Evolutionary conservation across 2,888 invertebrate species (phyloP).

Genomic region (Pollenia angustigena): DNA sequence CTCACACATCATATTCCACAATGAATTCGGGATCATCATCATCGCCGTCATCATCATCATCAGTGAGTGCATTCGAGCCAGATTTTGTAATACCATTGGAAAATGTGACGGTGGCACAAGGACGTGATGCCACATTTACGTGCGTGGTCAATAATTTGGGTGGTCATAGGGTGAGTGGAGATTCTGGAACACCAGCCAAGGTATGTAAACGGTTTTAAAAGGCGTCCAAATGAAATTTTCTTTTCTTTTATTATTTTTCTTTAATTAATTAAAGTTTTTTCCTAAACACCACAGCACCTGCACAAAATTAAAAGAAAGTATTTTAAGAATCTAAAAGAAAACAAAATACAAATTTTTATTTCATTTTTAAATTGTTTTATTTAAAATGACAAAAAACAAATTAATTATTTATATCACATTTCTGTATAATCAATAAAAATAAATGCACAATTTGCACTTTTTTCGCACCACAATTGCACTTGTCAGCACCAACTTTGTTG

Average conservation of each 20-base stretch:
- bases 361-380: conserved; percentile 34
- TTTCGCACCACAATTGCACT: conserved; percentile 51
- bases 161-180: conserved; percentile 95
- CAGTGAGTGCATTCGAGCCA: conserved; percentile 89
- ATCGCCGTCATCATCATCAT: conserved; percentile 73
- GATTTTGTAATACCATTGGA: conserved; percentile 90
- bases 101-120: conserved; percentile 91
- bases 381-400: conserved; percentile 20
- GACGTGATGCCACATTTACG: conserved; percentile 91
- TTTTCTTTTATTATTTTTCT: conserved; percentile 29
- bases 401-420: not conserved
- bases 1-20: conserved; percentile 61
- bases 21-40: conserved; percentile 65
- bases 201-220: conserved; percentile 88
- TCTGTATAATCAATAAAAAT: conserved; percentile 27
- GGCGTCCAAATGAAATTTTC: conserved; percentile 69
- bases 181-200: conserved; percentile 91
- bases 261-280: conserved; percentile 66
- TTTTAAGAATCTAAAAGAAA: conserved; percentile 10
- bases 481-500: conserved; percentile 33
- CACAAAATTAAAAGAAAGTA: conserved; percentile 49
- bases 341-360: not conserved
- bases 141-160: conserved; percentile 91
- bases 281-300: conserved; percentile 53
- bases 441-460: conserved; percentile 64